phyloP scores from a whole-genome alignment of 2,888 invertebrate genomes.

The Parochlus steinenii region DNA sequence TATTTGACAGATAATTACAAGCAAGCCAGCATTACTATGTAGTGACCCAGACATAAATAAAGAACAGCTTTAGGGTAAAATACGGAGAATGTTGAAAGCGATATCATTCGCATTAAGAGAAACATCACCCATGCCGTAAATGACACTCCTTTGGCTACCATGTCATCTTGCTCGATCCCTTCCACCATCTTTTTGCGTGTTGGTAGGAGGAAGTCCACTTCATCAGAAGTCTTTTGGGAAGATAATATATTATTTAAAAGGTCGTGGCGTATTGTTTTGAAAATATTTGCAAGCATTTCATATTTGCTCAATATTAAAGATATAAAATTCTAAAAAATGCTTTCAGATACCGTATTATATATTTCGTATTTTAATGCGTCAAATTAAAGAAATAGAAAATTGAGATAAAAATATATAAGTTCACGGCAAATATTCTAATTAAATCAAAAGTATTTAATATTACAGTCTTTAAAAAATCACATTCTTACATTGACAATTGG shows the following conservation, averaged over 20 bases:
- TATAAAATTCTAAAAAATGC: too few species aligned
- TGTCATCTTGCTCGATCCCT: conserved; percentile 59
- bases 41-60: conserved; percentile 44
- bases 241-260: conserved; percentile 12
- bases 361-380: too few species aligned
- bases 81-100: conserved; percentile 50
- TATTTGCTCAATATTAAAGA: conserved; percentile 28
- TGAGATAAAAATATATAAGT: too few species aligned
- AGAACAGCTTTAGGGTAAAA: conserved; percentile 45
- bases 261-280: conserved; percentile 14
- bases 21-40: conserved; percentile 44
- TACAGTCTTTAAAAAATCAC: too few species aligned
- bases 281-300: conserved; percentile 18
- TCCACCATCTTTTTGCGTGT: conserved; percentile 36
- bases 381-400: too few species aligned
- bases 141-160: conserved; percentile 46
- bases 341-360: not conserved
- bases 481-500: not conserved
- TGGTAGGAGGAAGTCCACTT: conserved; percentile 27
- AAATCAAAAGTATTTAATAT: too few species aligned
- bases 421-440: too few species aligned
- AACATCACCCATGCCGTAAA: conserved; percentile 67
- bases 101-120: conserved; percentile 50
- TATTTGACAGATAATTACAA: conserved; percentile 45
- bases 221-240: too few species aligned